Conservation (phyloP, 2,113 vertebrate species). For the Athene cunicularia region DNA sequence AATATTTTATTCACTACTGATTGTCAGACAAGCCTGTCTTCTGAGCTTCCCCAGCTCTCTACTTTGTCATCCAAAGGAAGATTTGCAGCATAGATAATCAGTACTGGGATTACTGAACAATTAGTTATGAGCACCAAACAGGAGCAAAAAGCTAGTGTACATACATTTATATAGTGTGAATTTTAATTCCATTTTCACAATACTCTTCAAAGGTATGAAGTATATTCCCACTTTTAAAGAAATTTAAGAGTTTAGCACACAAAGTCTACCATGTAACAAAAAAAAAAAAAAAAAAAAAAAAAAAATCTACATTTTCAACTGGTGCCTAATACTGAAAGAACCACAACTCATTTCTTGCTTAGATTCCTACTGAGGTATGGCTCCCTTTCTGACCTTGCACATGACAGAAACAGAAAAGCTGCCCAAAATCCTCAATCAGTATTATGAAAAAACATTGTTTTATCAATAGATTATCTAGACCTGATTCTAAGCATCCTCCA, state of each 20-base stretch:
- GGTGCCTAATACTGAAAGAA: background rate
- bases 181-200: background rate
- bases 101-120: background rate
- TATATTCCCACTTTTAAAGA: background rate
- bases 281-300: background rate
- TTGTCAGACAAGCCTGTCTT: background rate
- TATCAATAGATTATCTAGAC: background rate
- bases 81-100: background rate
- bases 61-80: background rate
- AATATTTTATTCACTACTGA: background rate
- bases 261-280: background rate
- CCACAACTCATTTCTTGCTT: background rate
- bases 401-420: background rate
- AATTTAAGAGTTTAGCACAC: background rate
- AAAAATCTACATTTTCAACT: background rate
- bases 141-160: background rate
- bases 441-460: background rate
- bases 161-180: background rate
- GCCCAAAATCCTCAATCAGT: background rate
- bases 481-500: background rate
- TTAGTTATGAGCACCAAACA: background rate
- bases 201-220: background rate
- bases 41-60: background rate
- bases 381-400: background rate
- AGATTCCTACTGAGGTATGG: background rate